Conservation (phyloP, 2,888 invertebrate species). For the Seira musarum region DNA sequence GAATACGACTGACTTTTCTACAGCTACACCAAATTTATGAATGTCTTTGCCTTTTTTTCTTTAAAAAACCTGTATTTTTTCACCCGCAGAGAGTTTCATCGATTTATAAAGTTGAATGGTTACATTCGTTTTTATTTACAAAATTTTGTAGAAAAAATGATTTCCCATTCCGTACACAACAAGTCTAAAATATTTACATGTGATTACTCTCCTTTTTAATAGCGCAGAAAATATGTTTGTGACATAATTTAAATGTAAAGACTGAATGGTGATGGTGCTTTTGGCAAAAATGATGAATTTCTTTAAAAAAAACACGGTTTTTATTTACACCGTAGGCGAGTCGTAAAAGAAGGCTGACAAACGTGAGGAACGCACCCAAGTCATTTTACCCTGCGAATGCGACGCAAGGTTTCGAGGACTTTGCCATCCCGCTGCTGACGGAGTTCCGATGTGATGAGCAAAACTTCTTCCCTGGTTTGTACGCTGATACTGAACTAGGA, state of each 20-base stretch:
- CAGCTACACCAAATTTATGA: too few relatives aligned
- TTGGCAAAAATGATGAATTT: too few relatives aligned
- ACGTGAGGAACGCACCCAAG: conserved; percentile 69
- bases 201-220: conserved; percentile 53
- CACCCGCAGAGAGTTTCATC: too few relatives aligned
- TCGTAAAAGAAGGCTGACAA: conserved; percentile 58
- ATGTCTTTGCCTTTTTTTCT: conserved; percentile 21
- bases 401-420: conserved; percentile 63
- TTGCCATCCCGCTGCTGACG: conserved; percentile 77
- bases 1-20: too few relatives aligned
- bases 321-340: conserved; percentile 22
- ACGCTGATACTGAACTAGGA: conserved; percentile 89
- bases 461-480: conserved; percentile 91
- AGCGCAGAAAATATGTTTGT: conserved; percentile 27
- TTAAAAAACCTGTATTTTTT: conserved; percentile 22
- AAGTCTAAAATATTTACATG: too few relatives aligned
- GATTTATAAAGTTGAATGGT: too few relatives aligned
- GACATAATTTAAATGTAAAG: conserved; percentile 26
- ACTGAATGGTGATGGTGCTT: too few relatives aligned
- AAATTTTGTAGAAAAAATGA: too few relatives aligned
- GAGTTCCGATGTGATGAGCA: conserved; percentile 90
- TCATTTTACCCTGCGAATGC: conserved; percentile 68
- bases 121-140: too few relatives aligned
- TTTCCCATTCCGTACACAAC: too few relatives aligned
- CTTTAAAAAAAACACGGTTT: too few relatives aligned